phyloP scores from a whole-genome alignment of 2,888 invertebrate species.

The Sphaerophoria rueppellii region DNA sequence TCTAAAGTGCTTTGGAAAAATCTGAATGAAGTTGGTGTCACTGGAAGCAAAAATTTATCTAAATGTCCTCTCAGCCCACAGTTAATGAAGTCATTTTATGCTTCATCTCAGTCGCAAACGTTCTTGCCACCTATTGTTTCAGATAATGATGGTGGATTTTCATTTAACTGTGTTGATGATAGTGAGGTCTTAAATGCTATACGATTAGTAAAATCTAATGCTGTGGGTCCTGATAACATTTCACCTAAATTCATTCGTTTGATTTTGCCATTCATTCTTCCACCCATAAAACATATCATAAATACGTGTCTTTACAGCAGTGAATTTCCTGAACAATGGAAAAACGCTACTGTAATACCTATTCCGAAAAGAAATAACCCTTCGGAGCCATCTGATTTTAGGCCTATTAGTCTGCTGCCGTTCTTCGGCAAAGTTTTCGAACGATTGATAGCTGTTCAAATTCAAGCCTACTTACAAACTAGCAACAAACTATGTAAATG shows the following conservation, averaged over 20 bases:
- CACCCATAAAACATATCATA: not conserved
- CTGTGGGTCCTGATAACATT: not conserved
- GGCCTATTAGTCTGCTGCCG: not conserved
- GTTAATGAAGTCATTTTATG: no score
- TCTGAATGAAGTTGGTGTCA: no score
- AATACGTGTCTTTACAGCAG: not conserved
- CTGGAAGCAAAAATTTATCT: no score
- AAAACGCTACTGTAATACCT: not conserved
- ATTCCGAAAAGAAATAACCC: not conserved
- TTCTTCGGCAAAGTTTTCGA: not conserved
- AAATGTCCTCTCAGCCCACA: no score
- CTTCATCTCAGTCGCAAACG: no score
- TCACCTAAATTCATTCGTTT: not conserved
- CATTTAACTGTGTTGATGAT: no score
- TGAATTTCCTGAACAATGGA: not conserved
- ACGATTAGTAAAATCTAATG: not conserved
- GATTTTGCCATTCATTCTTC: not conserved
- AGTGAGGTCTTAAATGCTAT: not conserved
- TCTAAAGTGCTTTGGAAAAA: no score
- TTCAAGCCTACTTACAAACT: not conserved
- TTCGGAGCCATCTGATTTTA: not conserved
- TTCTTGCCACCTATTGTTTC: no score
- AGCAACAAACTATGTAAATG: not conserved
- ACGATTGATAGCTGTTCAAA: not conserved
- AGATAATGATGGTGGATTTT: no score